Evolutionary conservation across 2,113 vertebrate genomes (phyloP), one percentile per base, ranked within the genome.

Genomic region (Melospiza melodia): DNA sequence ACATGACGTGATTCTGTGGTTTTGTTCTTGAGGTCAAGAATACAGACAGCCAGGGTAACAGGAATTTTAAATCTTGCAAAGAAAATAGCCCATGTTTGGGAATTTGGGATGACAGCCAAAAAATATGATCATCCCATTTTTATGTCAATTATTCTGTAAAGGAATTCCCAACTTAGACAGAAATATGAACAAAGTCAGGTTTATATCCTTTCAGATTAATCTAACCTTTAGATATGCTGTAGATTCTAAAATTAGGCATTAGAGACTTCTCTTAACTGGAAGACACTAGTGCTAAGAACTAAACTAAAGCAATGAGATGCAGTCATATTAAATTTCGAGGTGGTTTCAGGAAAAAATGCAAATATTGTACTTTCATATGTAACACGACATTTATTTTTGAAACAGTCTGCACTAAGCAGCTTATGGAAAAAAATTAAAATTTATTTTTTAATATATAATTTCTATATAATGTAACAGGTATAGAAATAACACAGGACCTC

Each of bases 1-100:
- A 31, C 51, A 15, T 5, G 0, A 69, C 1, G 0, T 19, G 22
- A 28, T 58, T 49, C 23, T 0, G 0, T 13, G 46, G 22, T 19
- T 73, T 51, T 76, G 8, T 23, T 80, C 58, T 65, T 76, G 35
- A 88, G 27, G 31, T 75, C 51, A 90, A 88, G 49, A 83, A 69
- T 27, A 74, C 4, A 68, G 44, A 49, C 27, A 79, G 33, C 6
- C 48, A 39, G 18, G 8, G 39, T 49, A 71, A 57, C 3, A 52
- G 24, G 62, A 59, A 87, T 81, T 74, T 66, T 46, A 84, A 78
- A 68, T 41, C 54, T 22, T 41, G 8, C 55, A 22, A 20, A 69
- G 8, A 61, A 94, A 79, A 52, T 8, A 85, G 21, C 8, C 11
- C 30, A 37, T 20, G 5, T 49, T 67, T 23, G 3, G 20, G 30